A percentile compares a stretch with the other conserved stretches of the same genome.
These are phyloP conservation scores for Sarcophaga rosellei DNA, from an alignment of 2,888 invertebrate species.

Conservation along the genomic window DNA sequence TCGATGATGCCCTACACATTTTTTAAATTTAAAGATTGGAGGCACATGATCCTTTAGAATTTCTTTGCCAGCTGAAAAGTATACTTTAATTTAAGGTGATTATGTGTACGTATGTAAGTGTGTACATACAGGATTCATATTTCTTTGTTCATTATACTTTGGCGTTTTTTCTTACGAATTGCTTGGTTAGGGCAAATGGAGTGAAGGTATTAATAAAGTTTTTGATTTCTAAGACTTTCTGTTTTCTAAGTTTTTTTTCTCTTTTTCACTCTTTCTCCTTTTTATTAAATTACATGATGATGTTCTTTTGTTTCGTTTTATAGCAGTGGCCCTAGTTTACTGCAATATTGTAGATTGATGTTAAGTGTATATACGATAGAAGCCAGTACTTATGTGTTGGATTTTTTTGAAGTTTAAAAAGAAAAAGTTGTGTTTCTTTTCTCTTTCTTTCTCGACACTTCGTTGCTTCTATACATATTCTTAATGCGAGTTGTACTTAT, in stretches of 20 bases:
- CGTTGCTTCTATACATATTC: conserved; percentile 6
- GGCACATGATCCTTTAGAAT: neutral
- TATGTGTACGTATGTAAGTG: conserved; percentile 8
- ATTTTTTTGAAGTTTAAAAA: conserved; percentile 29
- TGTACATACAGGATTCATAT: conserved; percentile 11
- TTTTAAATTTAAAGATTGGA: too few species aligned
- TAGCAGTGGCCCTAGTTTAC: neutral
- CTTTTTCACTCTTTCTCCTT: neutral
- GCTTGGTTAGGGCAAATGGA: conserved; percentile 15
- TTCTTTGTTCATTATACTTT: conserved; percentile 14
- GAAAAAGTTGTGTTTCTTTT: conserved; percentile 53
- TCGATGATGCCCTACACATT: too few species aligned
- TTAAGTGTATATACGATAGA: conserved; percentile 24
- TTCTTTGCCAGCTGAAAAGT: conserved; percentile 27
- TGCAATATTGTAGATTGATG: conserved; percentile 9
- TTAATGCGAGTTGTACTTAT: conserved; percentile 51
- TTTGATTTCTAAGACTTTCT: conserved; percentile 50
- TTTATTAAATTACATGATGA: conserved; percentile 37
- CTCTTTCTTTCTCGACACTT: neutral
- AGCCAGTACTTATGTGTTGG: neutral
- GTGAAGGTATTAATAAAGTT: conserved; percentile 64
- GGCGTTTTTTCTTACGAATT: conserved; percentile 8
- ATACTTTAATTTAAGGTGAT: conserved; percentile 56
- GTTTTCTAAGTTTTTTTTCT: conserved; percentile 40
- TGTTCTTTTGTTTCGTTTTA: conserved; percentile 34